Evolutionary conservation across 1,140 invertebrate genomes (phyloP), one percentile per base, ranked within the genome.

Genomic region (Eriosoma lanigerum): DNA sequence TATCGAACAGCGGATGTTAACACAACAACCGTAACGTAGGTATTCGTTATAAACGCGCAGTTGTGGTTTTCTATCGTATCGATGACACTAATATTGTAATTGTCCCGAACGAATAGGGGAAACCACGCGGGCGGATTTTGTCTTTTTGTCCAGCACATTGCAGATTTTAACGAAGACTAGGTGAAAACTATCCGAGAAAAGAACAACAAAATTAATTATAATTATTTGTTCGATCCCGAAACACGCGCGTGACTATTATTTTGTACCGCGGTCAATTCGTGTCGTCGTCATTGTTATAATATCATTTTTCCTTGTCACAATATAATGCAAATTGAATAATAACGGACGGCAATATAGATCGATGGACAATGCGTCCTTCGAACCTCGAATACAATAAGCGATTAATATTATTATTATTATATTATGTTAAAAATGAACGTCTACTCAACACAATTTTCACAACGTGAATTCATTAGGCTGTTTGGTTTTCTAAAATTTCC

Each of bases 301-400:
- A 9, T 64, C 15, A 38, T 73, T 54, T 54, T 73, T 32, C 8
- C 29, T 32, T 32, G n/a, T 17, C 9, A 48, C 6, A 48, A 9
- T 21, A 73, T 32, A 32, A 54, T 44, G 15, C 8, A 38, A 38
- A 38, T 38, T 38, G 32, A 38, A 38, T 38, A 38, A 38, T 38
- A 8, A 38, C 32, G 32, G 70, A 73, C 50, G 26, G 48, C 24
- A 52, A 26, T n/a, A n/a, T 29, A 52, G 70, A 73, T 73, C 21
- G 48, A 24, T 50, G n/a, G 70, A 73, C 70, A 73, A 73, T 73
- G 70, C n/a, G 48, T 29, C n/a, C n/a, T n/a, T n/a, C n/a, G n/a
- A n/a, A n/a, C n/a, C n/a, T n/a, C n/a, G n/a, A 73, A 73, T 24
- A 73, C 24, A 73, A 73, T 52, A 73, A 70, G 15, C 48, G 66